Percentiles rank a stretch among this genome's conserved stretches.
Conservation (phyloP, 2,113 vertebrate genomes). For the Phainopepla nitens region DNA sequence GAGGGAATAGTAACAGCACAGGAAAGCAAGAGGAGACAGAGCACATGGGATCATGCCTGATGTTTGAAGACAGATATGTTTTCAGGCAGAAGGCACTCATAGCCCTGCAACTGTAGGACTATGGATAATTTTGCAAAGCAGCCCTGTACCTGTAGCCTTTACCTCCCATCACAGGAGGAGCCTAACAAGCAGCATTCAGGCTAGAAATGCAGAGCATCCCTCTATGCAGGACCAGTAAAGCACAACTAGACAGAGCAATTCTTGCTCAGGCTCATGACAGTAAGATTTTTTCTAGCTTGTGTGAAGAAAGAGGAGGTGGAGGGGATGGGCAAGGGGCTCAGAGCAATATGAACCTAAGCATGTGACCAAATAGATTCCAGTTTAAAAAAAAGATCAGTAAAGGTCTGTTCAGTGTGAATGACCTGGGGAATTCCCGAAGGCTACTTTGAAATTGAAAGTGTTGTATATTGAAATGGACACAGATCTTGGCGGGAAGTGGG, state of each 20-base stretch:
- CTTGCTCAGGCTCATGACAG: not conserved
- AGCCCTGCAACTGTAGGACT: not conserved
- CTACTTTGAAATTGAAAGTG: constrained; percentile 7
- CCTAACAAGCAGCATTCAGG: not conserved
- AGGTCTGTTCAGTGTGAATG: not conserved
- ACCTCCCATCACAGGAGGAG: not conserved
- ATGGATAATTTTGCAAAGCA: not conserved
- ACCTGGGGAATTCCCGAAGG: not conserved
- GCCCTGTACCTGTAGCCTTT: not conserved
- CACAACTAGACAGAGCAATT: not conserved
- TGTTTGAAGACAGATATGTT: not conserved
- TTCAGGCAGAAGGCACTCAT: not conserved
- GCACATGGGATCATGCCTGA: not conserved
- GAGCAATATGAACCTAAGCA: not conserved
- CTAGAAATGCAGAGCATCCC: not conserved
- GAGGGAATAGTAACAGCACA: not conserved
- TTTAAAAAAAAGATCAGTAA: not conserved
- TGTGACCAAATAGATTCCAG: not conserved
- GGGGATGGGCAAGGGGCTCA: not conserved
- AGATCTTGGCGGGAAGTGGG: constrained; percentile 37
- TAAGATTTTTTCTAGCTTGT: not conserved
- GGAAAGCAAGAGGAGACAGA: not conserved
- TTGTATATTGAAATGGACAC: constrained; percentile 24
- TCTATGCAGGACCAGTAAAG: not conserved
- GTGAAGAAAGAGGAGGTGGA: not conserved